phyloP scores from a whole-genome alignment of 2,797 vertebrate species.

The Spheniscus humboldti region DNA sequence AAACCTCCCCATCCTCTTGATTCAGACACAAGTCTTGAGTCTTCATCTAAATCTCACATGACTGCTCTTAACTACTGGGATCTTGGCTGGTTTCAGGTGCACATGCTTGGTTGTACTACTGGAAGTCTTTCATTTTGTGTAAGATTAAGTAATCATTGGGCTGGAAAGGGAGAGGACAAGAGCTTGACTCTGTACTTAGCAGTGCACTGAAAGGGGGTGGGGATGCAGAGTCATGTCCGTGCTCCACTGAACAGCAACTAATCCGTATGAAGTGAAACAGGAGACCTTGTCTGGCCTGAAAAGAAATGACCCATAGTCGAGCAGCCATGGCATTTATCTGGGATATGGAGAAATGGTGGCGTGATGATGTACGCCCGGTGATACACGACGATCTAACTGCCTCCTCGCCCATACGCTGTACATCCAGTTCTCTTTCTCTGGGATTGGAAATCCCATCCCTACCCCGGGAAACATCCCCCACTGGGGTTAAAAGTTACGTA shows the following conservation, averaged over 20 bases:
- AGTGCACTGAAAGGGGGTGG: not conserved
- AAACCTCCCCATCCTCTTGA: not conserved
- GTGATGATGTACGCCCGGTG: rapidly evolving
- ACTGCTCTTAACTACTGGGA: not conserved
- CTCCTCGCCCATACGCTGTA: rapidly evolving
- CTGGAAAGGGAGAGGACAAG: not conserved
- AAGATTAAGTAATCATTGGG: not conserved
- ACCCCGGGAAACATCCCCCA: not conserved
- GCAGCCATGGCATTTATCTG: not conserved
- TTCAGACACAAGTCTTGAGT: rapidly evolving
- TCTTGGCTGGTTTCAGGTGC: not conserved
- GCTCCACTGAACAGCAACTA: not conserved
- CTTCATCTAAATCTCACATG: not conserved
- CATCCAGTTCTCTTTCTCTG: not conserved
- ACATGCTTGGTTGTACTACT: not conserved
- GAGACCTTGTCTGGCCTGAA: not conserved
- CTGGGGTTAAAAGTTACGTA: not conserved
- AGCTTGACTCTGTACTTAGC: not conserved
- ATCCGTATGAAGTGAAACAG: not conserved
- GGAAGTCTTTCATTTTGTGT: not conserved
- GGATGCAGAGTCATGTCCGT: not conserved
- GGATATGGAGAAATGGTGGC: not conserved
- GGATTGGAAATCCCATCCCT: not conserved
- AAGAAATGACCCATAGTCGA: not conserved
- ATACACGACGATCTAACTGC: rapidly evolving